Percentiles rank a stretch among this genome's conserved stretches.
phyloP scores from a whole-genome alignment of 2,797 vertebrate species.

The Heterohyrax brucei region DNA sequence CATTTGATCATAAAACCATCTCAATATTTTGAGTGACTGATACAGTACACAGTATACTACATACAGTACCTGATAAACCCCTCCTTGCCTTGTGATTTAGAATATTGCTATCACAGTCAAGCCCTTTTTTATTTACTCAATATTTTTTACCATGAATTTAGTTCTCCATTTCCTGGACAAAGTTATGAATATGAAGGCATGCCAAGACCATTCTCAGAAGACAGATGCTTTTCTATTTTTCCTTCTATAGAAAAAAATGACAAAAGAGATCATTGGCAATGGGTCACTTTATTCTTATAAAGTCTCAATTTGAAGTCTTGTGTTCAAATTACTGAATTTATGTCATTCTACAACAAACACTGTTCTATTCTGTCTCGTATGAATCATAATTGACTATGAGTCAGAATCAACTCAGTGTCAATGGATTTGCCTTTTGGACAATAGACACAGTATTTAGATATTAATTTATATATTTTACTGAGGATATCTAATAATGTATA shows the following conservation, averaged over 20 bases:
- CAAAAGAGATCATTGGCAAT: not conserved
- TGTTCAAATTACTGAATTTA: not conserved
- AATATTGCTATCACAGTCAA: not conserved
- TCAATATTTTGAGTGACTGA: not conserved
- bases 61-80: not conserved
- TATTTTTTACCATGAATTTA: not conserved
- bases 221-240: not conserved
- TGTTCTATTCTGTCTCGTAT: too few species aligned
- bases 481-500: constrained; percentile 12
- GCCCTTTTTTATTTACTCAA: not conserved
- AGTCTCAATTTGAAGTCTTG: constrained; percentile 25
- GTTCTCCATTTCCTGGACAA: not conserved
- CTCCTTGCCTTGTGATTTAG: not conserved
- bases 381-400: too few species aligned
- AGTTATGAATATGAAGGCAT: not conserved
- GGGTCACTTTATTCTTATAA: constrained; percentile 1
- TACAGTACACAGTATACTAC: not conserved
- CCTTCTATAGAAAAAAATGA: not conserved
- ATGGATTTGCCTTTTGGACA: too few species aligned
- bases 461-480: not conserved
- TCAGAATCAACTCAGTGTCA: too few species aligned
- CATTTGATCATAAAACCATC: not conserved
- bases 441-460: not conserved
- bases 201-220: not conserved
- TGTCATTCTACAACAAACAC: not conserved